phyloP scores from a whole-genome alignment of 35 echinoderm and acorn worm genomes.

The Eucidaris tribuloides region DNA sequence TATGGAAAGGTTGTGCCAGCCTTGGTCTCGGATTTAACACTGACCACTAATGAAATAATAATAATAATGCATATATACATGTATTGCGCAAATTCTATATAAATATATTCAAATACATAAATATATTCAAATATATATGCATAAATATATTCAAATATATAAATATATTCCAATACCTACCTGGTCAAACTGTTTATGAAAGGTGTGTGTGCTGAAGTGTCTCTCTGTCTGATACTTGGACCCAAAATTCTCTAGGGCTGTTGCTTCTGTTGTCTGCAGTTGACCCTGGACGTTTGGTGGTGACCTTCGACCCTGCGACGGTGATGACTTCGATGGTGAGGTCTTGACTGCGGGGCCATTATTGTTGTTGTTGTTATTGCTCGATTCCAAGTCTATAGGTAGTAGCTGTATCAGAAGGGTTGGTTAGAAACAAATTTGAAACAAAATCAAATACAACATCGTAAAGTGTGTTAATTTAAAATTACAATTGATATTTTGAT shows the following conservation, averaged over 20 bases:
- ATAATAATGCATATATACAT: neutral
- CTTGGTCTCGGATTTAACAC: neutral
- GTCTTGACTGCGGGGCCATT: constrained; percentile 8
- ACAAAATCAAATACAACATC: no score
- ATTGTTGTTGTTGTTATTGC: constrained; percentile 86
- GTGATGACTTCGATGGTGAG: neutral
- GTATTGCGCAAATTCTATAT: neutral
- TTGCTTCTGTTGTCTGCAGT: constrained; percentile 66
- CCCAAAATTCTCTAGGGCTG: constrained; percentile 88
- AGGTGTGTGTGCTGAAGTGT: constrained; percentile 71
- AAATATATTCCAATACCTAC: constrained; percentile 23
- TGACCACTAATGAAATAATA: neutral
- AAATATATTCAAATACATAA: neutral
- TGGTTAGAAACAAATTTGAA: no score
- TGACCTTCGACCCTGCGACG: neutral
- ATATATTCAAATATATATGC: no score
- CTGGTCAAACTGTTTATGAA: constrained; percentile 79
- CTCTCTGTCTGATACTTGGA: constrained; percentile 89
- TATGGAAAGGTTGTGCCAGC: neutral
- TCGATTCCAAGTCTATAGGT: constrained; percentile 65
- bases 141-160: neutral
- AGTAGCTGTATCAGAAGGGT: constrained; percentile 75
- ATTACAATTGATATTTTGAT: no score
- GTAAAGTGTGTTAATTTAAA: no score
- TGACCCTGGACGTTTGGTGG: constrained; percentile 6